A percentile compares a stretch with the other conserved stretches of the same genome.
Conservation (phyloP, 1,140 invertebrate genomes). For the Wiebesia pumilae region DNA sequence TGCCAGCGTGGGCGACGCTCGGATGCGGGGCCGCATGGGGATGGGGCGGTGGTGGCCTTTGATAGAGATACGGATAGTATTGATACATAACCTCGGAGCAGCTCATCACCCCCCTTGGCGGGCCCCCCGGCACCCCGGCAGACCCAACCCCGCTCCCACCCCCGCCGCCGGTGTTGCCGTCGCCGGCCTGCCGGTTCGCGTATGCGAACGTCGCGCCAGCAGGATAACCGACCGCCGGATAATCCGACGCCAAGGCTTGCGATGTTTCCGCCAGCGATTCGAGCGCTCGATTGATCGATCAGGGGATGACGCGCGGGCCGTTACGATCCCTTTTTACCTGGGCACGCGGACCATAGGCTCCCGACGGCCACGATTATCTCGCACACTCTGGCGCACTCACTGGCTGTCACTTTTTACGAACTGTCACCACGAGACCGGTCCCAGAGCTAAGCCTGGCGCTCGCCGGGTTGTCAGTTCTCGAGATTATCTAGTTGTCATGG, state of each 20-base stretch:
- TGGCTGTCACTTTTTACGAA: neutral
- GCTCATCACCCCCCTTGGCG: conserved; percentile 77
- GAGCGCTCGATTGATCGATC: neutral
- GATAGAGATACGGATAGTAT: conserved; percentile 79
- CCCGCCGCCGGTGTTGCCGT: conserved; percentile 55
- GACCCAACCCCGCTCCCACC: neutral
- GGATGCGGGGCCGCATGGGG: conserved; percentile 70
- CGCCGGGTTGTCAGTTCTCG: no score
- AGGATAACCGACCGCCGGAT: conserved; percentile 63
- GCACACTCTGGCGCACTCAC: neutral
- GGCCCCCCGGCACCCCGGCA: conserved; percentile 70
- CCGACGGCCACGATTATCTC: neutral
- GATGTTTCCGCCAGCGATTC: conserved; percentile 49
- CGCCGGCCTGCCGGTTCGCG: conserved; percentile 72
- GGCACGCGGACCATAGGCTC: no score
- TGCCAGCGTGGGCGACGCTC: conserved; percentile 54
- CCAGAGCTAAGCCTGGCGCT: neutral
- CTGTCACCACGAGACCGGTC: neutral
- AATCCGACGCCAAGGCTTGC: conserved; percentile 62
- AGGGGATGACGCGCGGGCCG: neutral
- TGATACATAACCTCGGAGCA: conserved; percentile 80
- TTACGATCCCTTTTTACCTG: neutral
- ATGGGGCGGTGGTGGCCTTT: conserved; percentile 75
- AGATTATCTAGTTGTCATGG: neutral
- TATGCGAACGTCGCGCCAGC: conserved; percentile 69